A percentile compares a stretch with the other conserved stretches of the same genome.
phyloP scores from a whole-genome alignment of 2,888 invertebrate species.

The Mesoligia furuncula region DNA sequence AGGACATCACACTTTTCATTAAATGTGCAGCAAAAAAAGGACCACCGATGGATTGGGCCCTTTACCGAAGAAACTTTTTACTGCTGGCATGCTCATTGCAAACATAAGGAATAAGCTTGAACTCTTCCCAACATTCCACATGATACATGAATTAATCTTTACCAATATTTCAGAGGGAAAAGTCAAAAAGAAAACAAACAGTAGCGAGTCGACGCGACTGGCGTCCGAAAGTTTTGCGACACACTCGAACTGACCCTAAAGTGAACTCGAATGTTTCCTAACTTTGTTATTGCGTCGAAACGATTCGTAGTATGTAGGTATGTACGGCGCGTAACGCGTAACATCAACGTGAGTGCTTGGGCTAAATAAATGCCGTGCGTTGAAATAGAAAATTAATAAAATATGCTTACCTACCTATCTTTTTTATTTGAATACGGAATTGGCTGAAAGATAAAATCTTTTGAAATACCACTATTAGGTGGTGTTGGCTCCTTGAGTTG shows the following conservation, averaged over 20 bases:
- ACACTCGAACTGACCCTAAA: constrained; percentile 77
- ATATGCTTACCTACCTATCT: neutral
- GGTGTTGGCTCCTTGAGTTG: no score
- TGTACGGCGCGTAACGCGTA: neutral
- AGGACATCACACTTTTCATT: neutral
- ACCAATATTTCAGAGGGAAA: constrained; percentile 50
- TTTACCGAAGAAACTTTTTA: neutral
- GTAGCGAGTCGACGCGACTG: constrained; percentile 36
- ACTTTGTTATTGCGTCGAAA: constrained; percentile 78
- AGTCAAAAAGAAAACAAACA: constrained; percentile 66
- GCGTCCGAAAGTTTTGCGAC: constrained; percentile 67
- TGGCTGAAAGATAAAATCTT: neutral
- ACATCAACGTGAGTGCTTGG: neutral
- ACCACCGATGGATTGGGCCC: no score
- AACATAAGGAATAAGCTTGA: constrained; percentile 16
- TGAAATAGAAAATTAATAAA: neutral
- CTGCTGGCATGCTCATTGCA: neutral
- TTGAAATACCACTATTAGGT: neutral
- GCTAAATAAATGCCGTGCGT: neutral
- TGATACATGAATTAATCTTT: constrained; percentile 44
- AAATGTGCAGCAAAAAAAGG: neutral
- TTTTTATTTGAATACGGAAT: neutral
- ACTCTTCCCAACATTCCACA: constrained; percentile 13
- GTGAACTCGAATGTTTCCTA: constrained; percentile 74
- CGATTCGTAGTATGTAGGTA: constrained; percentile 29